Evolutionary conservation across 2,113 vertebrate genomes (phyloP).

Genomic region (Tragelaphus imberbis): DNA sequence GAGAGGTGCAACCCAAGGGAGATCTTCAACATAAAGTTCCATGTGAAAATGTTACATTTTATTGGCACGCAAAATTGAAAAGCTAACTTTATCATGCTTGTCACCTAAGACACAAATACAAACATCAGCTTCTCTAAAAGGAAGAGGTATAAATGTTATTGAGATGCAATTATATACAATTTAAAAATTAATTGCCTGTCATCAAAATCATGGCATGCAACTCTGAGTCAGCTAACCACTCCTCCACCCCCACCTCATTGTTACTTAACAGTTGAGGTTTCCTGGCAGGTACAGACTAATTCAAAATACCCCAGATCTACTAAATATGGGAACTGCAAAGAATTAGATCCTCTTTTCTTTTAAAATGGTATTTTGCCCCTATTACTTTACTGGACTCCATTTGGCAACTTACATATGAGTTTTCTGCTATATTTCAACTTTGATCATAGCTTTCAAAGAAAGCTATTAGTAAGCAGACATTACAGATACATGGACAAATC

Average conservation of each 20-base stretch:
- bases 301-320: background rate
- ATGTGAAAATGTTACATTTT: background rate
- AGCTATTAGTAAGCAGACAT: background rate
- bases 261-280: slow-evolving; percentile 36
- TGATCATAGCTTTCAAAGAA: background rate
- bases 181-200: slow-evolving; percentile 40
- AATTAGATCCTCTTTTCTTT: background rate
- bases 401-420: background rate
- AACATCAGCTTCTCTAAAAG: background rate
- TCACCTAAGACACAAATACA: slow-evolving; percentile 26
- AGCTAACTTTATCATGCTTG: background rate
- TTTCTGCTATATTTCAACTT: background rate
- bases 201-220: slow-evolving; percentile 1
- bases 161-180: slow-evolving; percentile 37
- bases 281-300: slow-evolving; percentile 29
- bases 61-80: background rate
- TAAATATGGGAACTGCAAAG: background rate
- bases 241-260: background rate
- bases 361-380: background rate
- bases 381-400: background rate
- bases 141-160: slow-evolving; percentile 7
- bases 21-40: background rate
- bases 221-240: slow-evolving; percentile 35
- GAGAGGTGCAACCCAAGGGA: background rate
- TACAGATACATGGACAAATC: background rate